phyloP scores from a whole-genome alignment of 2,113 vertebrate species.

The Osmerus mordax region DNA sequence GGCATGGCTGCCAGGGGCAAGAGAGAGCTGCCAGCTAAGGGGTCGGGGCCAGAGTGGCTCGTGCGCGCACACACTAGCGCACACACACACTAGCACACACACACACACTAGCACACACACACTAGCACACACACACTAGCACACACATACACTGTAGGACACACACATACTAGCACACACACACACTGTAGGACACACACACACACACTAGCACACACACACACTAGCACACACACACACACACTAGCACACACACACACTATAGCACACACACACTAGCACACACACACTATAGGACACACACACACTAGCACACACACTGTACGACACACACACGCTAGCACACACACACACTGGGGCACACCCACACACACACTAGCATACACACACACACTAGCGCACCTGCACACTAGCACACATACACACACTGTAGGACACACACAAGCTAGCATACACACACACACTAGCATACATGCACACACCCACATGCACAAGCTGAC shows the following conservation, averaged over 20 bases:
- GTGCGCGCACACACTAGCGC: not conserved
- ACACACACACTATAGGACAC: not conserved
- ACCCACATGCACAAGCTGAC: not conserved
- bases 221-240: not conserved
- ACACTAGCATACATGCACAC: not conserved
- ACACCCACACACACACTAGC: too few relatives aligned
- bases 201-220: not conserved
- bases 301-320: not conserved
- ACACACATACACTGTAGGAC: not conserved
- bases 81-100: not conserved
- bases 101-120: not conserved
- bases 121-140: not conserved
- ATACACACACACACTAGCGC: not conserved
- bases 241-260: not conserved
- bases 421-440: not conserved
- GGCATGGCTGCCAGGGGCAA: constrained; percentile 34
- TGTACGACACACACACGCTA: too few relatives aligned
- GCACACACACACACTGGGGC: not conserved
- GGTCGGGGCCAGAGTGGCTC: constrained; percentile 11
- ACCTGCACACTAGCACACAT: not conserved
- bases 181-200: not conserved
- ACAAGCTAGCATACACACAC: not conserved
- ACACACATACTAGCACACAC: not conserved
- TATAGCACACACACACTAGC: not conserved
- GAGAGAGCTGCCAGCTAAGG: constrained; percentile 40